Evolutionary conservation across 2,113 vertebrate genomes (phyloP), one percentile per base, ranked within the genome.

Genomic region (Peromyscus polionotus): DNA sequence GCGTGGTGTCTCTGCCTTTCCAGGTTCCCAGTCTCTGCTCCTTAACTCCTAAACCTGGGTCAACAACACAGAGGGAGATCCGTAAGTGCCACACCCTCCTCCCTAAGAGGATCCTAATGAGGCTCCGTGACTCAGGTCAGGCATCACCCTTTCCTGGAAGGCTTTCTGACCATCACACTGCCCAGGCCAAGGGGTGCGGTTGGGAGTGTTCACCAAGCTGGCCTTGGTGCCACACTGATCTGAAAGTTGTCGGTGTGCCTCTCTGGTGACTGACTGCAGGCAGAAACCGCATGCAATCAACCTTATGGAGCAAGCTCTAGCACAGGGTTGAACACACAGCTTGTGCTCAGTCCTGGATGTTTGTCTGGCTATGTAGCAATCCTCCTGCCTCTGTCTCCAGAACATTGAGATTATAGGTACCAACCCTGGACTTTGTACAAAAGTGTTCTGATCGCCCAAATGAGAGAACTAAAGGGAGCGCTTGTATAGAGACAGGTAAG

Each of bases 121-220:
- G 65, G 36, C 87, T 76, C 73, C 61, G 31, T 59, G 77, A 70
- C 45, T 88, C 91, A 80, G 26, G 39, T 73, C 81, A 94, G 48
- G 59, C 93, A 77, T 88, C 57, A 57, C 70, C 76, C 31, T 88
- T 88, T 93, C 91, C 96, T 95, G 81, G 95, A 96, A 94, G 75
- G 28, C 86, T 90, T 85, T 67, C 76, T 91, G 26, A 91, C 48
- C 65, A 72, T 54, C 90, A 61, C 31, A 48, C 5, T 33, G 61
- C 42, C 12, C 84, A 86, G 42, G 63, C 42, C 7, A 36, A 61
- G 63, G 17, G 39, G 28, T 70, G 28, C 4, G 28, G 61, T 86
- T 67, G 28, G 51, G 12, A 16, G 36, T 88, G 4, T 79, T 88
- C 67, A 36, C 39, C 88, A 91, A 39, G 51, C 75, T 68, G 80